Evolutionary conservation across 2,113 vertebrate species (phyloP), one percentile per base, ranked within the genome.

Genomic region (Carassius auratus): DNA sequence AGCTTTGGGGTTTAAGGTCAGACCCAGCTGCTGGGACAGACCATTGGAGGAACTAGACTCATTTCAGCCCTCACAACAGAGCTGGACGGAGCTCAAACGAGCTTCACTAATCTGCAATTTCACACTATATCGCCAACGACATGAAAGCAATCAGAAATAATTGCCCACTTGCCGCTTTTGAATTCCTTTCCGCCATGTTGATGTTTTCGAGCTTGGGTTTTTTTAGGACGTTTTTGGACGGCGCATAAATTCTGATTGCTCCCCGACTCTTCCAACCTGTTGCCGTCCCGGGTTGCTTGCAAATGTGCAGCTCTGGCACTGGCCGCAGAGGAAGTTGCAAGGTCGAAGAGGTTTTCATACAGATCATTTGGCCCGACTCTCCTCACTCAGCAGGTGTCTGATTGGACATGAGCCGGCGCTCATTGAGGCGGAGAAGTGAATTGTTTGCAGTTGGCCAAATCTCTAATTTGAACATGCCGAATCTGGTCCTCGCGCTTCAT

Each of bases 101-200:
- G 80, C 30, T 82, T 82, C 15, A n/a, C 80, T 82, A 38, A 82
- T 48, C 26, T 71, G 48, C 66, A 38, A 36, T 82, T 82, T 82
- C 61, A 71, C 80, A 82, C 48, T 55, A 8, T 52, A 69, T 21
- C 48, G 33, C 42, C 66, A 57, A 19, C 26, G 12, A 36, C 45
- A 52, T 48, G 71, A 81, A 66, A 2, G 23, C 61, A 81, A 66
- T 81, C n/a, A 66, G 78, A 48, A 66, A 45, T 66, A 50, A 48
- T 42, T 26, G 38, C 38, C 61, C 78, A 48, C 13, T 48, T 81
- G 78, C 21, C 14, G 23, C 13, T 64, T 42, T 80, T 50, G 23
- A 55, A 66, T 50, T 45, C 69, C 13, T 42, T 76, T 76, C 45
- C 21, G 26, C 26, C 12, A 1, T 55, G 38, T 48, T 52, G 73